Conservation (phyloP, 2,797 vertebrate genomes). For the Gymnothorax javanicus region DNA sequence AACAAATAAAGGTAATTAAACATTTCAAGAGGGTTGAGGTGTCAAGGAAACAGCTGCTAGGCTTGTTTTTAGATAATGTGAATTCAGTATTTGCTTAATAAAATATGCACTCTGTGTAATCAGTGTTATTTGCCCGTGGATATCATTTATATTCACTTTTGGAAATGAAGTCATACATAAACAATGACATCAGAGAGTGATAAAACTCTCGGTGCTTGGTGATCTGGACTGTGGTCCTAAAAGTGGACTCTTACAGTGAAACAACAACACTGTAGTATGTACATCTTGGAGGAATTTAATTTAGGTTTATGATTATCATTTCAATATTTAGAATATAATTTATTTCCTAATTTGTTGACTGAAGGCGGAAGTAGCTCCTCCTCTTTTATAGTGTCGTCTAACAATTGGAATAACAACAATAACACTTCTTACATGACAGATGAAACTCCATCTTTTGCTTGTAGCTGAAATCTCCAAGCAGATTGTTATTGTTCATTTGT, state of each 20-base stretch:
- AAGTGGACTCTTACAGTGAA: background rate
- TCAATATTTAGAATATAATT: background rate
- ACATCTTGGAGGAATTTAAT: background rate
- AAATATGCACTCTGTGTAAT: constrained; percentile 6
- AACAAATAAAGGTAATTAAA: constrained; percentile 8
- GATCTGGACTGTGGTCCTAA: background rate
- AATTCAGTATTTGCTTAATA: background rate
- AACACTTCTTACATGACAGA: background rate
- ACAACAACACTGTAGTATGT: background rate
- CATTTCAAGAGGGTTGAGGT: background rate
- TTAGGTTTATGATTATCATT: background rate
- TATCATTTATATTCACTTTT: background rate
- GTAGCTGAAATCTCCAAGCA: background rate
- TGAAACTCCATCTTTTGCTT: background rate
- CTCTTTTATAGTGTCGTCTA: background rate
- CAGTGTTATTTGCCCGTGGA: background rate
- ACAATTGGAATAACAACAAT: background rate
- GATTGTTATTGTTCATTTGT: background rate
- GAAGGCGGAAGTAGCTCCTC: background rate
- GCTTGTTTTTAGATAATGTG: constrained; percentile 6
- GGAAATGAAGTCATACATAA: background rate
- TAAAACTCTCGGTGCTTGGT: background rate
- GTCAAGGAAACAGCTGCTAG: constrained; percentile 5
- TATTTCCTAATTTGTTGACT: background rate
- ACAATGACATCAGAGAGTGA: background rate